Conservation (phyloP, 2,797 vertebrate species). For the Takifugu rubripes region DNA sequence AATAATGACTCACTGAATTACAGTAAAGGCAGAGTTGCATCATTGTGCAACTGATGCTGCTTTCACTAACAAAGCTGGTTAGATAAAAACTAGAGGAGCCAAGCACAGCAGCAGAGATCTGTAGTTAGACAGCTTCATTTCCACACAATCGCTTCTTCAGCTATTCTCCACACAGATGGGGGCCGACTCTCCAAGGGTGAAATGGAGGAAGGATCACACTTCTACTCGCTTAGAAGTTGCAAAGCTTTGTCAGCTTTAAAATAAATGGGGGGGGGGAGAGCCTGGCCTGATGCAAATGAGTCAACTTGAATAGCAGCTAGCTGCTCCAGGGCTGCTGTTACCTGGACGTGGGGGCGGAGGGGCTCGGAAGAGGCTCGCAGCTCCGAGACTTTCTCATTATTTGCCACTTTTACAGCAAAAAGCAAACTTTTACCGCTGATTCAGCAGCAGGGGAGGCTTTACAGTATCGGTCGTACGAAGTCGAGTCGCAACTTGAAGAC, state of each 20-base stretch:
- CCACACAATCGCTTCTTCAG: background rate
- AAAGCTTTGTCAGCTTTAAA: constrained; percentile 26
- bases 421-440: background rate
- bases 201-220: constrained; percentile 19
- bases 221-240: constrained; percentile 10
- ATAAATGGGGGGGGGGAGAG: constrained; percentile 38
- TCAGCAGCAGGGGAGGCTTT: background rate
- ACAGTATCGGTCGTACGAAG: background rate
- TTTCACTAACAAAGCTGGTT: constrained; percentile 11
- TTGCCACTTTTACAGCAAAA: background rate
- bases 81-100: constrained; percentile 19
- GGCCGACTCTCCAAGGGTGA: constrained; percentile 13
- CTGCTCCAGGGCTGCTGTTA: constrained; percentile 44
- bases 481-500: constrained; percentile 28
- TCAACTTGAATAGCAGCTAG: constrained; percentile 43
- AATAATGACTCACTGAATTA: constrained; percentile 69
- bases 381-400: background rate
- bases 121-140: constrained; percentile 6
- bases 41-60: constrained; percentile 41
- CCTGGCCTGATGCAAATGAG: constrained; percentile 38
- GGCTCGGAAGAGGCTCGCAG: constrained; percentile 26
- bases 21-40: constrained; percentile 30
- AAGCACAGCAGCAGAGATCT: constrained; percentile 20
- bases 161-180: constrained; percentile 1
- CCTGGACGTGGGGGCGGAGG: constrained; percentile 50